These are phyloP conservation scores for Phasianus colchicus DNA, from an alignment of 2,113 vertebrate species.

Conservation along the genomic window DNA sequence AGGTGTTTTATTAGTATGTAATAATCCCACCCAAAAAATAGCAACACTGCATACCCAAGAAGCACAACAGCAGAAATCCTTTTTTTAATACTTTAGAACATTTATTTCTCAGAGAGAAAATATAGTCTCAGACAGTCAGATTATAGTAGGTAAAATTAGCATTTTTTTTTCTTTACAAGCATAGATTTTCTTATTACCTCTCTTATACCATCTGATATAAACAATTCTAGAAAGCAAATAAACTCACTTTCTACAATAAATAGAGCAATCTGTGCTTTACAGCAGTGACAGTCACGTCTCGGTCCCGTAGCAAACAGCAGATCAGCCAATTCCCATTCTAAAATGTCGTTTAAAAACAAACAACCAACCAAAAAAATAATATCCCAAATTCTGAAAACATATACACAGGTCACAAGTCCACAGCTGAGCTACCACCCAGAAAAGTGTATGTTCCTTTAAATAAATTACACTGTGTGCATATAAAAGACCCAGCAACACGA, in stretches of 20 bases:
- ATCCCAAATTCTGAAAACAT: constrained; percentile 73
- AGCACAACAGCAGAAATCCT: neutral
- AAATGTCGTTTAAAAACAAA: constrained; percentile 64
- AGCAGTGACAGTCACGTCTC: constrained; percentile 77
- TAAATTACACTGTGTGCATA: constrained; percentile 90
- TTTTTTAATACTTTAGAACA: constrained; percentile 81
- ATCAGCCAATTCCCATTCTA: constrained; percentile 72
- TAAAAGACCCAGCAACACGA: constrained; percentile 85
- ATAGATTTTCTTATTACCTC: constrained; percentile 86
- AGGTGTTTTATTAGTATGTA: too few relatives aligned
- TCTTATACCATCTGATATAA: constrained; percentile 90
- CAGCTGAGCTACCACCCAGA: constrained; percentile 78
- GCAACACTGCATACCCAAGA: neutral
- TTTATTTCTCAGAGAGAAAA: constrained; percentile 96
- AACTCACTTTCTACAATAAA: constrained; percentile 93
- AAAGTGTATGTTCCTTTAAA: constrained; percentile 78
- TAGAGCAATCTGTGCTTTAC: constrained; percentile 87
- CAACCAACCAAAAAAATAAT: neutral
- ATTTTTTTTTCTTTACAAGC: constrained; percentile 90
- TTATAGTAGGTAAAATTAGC: constrained; percentile 94
- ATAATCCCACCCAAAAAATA: too few relatives aligned
- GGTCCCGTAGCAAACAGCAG: constrained; percentile 79
- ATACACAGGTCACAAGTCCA: constrained; percentile 83
- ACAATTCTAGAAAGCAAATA: constrained; percentile 89
- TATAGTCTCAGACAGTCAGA: constrained; percentile 89